Evolutionary conservation across 1,140 invertebrate species (phyloP), one percentile per base, ranked within the genome.

Genomic region (Mesaphorura yosii): DNA sequence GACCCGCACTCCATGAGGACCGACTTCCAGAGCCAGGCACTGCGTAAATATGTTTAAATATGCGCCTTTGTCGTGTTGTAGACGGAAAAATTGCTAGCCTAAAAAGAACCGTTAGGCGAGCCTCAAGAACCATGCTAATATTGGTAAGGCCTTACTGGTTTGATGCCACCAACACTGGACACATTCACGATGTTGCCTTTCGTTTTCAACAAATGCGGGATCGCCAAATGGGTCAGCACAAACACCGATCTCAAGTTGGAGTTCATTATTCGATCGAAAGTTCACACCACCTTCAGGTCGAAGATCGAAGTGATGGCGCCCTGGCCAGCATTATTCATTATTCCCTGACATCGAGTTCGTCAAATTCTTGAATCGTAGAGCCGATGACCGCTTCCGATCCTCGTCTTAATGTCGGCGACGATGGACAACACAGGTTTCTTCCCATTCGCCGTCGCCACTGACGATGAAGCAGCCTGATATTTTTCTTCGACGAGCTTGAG

Each of bases 151-250:
- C 25, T 55, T 49, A 55, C 53, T 15, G 74, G 67, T 66, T 77
- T 57, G 10, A 76, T 62, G n/a, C 76, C 78, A 64, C 71, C 76
- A 4, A 79, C 73, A 64, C 75, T 77, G 37, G 75, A 77, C 4
- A 80, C 73, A 66, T 79, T 80, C 15, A 80, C 72, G 53, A 76
- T 68, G 46, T 66, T 69, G 31, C 73, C 75, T 65, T 75, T 73
- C 10, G 68, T 66, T 28, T 64, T 52, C 20, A 71, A 67, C 27
- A 79, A 66, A 60, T 76, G 65, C 28, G 78, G 78, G 15, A 74
- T 70, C 38, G 73, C 70, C 48, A 77, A 70, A 53, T 65, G 58
- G 1, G 62, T 65, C 2, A 55, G 45, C 20, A 60, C 40, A 34
- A 65, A 59, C 12, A 64, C 25, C 7, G 63, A 60, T 2, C 64